Evolutionary conservation across 2,797 vertebrate genomes (phyloP).

Genomic region (Ispidina picta): DNA sequence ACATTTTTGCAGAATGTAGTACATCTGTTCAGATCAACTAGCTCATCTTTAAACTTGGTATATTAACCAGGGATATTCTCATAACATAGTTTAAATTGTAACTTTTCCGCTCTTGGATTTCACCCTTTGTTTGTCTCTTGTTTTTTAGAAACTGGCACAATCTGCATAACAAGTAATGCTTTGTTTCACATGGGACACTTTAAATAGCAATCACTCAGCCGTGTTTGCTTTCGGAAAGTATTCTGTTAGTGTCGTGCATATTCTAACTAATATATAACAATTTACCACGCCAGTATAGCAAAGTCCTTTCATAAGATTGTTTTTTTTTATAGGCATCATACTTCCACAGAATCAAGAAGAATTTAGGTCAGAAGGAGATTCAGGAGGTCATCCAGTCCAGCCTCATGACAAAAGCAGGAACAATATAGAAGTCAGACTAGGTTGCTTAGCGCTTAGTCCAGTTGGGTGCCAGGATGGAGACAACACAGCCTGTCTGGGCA

Average conservation of each 20-base stretch:
- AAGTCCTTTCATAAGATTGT: neutral
- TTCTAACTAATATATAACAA: neutral
- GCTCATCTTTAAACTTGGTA: neutral
- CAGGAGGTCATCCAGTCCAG: neutral
- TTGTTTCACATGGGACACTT: conserved; percentile 10
- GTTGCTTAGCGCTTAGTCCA: neutral
- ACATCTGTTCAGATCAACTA: neutral
- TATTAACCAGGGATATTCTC: neutral
- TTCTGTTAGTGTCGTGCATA: neutral
- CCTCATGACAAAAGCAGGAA: neutral
- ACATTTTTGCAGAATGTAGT: neutral
- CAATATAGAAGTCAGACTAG: neutral
- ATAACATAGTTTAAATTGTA: neutral
- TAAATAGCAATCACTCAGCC: conserved; percentile 8
- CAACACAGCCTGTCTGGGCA: neutral
- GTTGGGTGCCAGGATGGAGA: neutral
- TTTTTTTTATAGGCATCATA: neutral
- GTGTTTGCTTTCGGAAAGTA: neutral
- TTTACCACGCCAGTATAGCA: neutral
- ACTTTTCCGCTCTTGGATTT: conserved; percentile 8
- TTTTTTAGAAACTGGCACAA: conserved; percentile 24
- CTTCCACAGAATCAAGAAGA: neutral
- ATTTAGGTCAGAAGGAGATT: neutral
- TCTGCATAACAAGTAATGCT: neutral
- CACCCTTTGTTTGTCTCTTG: neutral